A percentile compares a stretch with the other conserved stretches of the same genome.
phyloP scores from a whole-genome alignment of 2,888 invertebrate genomes.

The Villa cingulata region DNA sequence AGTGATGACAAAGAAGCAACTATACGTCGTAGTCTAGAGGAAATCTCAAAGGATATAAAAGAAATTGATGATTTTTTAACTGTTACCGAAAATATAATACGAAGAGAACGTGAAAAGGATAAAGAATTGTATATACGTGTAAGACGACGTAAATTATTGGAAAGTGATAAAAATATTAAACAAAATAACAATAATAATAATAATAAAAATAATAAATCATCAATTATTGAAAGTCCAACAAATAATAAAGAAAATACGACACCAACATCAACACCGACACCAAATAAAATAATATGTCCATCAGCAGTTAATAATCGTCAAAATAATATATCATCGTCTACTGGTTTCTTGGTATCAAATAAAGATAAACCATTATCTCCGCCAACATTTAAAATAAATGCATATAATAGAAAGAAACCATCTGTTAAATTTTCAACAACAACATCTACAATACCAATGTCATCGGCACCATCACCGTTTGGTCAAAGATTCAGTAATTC shows the following conservation, averaged over 20 bases:
- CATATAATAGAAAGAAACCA: constrained; percentile 24
- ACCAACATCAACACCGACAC: neutral
- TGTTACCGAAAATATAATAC: constrained; percentile 31
- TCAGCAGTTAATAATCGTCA: neutral
- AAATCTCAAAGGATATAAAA: constrained; percentile 34
- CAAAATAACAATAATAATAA: no score
- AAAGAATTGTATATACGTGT: constrained; percentile 18
- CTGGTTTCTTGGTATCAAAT: no score
- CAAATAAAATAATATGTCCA: neutral
- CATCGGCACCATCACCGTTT: constrained; percentile 4
- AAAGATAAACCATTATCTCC: constrained; percentile 32
- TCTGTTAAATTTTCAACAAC: neutral
- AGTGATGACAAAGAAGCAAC: constrained; percentile 28
- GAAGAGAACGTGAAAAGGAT: constrained; percentile 28
- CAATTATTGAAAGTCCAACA: constrained; percentile 3
- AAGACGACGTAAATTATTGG: constrained; percentile 16
- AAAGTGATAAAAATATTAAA: constrained; percentile 8
- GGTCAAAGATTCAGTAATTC: constrained; percentile 32
- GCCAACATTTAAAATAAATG: constrained; percentile 33
- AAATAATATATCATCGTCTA: no score
- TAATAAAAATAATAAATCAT: constrained; percentile 11
- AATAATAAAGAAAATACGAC: neutral
- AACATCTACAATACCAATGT: constrained; percentile 1
- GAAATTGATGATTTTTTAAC: constrained; percentile 35
- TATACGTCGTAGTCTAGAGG: constrained; percentile 33